Evolutionary conservation across 2,113 vertebrate genomes (phyloP), one percentile per base, ranked within the genome.

Genomic region (Xiphophorus maculatus): DNA sequence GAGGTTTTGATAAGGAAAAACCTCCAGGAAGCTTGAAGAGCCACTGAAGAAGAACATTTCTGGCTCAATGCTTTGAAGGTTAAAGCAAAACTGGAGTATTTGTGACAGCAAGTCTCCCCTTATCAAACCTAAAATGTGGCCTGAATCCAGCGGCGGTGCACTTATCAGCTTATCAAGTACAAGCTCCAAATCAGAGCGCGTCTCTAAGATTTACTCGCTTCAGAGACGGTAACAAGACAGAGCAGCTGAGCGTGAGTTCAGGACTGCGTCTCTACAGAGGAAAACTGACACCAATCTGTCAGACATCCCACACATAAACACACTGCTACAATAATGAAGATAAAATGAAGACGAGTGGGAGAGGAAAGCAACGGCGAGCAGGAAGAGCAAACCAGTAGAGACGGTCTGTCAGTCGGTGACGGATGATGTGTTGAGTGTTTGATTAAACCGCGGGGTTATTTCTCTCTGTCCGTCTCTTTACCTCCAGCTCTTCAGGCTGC

Each of bases 211-310:
- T 69, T 63, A 54, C 48, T 86, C 66, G 11, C 12, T 15, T 65
- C 13, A 30, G 58, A 30, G 72, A 82, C 37, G 84, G 77, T 65
- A 83, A 68, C 83, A 89, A 82, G 81, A 81, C 71, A 79, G 69
- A 48, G 69, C 22, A 63, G 74, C 30, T 13, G 72, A 66, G 66
- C 58, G 13, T 3, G 73, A 79, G 83, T 74, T 82, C n/a, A 62
- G 71, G 77, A 61, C 0, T 28, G 69, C 77, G 78, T 87, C 85
- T 88, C 89, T 29, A 25, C 71, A 82, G 86, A 90, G 79, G 71
- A 73, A 80, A 77, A 84, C 66, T 86, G 87, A 88, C 90, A 91
- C 90, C 87, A 90, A 91, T 90, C 87, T 91, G 90, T 89, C 88
- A 90, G 73, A 72, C 72, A 33, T 40, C 75, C 32, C 67, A 48